A percentile compares a stretch with the other conserved stretches of the same genome.
Conservation (phyloP, 2,888 invertebrate genomes). For the Drosophila macrospina region DNA sequence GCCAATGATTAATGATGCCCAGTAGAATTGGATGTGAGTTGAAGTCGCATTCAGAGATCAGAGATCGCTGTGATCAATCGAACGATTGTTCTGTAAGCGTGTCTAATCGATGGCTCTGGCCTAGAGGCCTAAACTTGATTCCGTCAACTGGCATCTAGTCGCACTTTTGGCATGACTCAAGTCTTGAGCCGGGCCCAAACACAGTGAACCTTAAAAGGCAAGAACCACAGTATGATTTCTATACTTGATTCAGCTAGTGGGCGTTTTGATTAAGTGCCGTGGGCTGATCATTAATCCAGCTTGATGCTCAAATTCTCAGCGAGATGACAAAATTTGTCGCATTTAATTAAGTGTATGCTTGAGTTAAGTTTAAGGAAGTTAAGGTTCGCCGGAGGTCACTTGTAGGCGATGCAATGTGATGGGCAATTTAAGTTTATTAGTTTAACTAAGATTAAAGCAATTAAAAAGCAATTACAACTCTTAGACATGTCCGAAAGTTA, state of each 20-base stretch:
- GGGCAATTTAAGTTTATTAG: slow-evolving; percentile 25
- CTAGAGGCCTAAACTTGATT: slow-evolving; percentile 31
- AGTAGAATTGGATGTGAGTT: slow-evolving; percentile 34
- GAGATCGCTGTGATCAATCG: slow-evolving; percentile 44
- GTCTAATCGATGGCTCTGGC: slow-evolving; percentile 25
- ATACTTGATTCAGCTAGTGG: slow-evolving; percentile 47
- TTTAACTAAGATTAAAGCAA: slow-evolving; percentile 24
- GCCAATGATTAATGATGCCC: slow-evolving; percentile 64
- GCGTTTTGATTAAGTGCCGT: slow-evolving; percentile 64
- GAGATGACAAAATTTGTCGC: slow-evolving; percentile 38
- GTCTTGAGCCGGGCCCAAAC: slow-evolving; percentile 50
- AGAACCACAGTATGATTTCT: slow-evolving; percentile 36
- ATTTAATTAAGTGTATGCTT: slow-evolving; percentile 65
- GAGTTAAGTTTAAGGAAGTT: slow-evolving; percentile 42
- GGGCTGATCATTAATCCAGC: slow-evolving; percentile 62
- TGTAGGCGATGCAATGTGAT: slow-evolving; percentile 28
- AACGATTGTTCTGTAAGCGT: slow-evolving; percentile 38
- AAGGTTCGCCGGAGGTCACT: slow-evolving; percentile 53
- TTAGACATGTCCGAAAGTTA: slow-evolving; percentile 1
- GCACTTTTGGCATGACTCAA: slow-evolving; percentile 54
- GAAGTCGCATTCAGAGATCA: slow-evolving; percentile 14
- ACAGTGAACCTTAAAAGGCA: slow-evolving; percentile 62
- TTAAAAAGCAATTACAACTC: slow-evolving; percentile 36
- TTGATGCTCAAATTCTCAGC: slow-evolving; percentile 14
- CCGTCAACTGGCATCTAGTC: slow-evolving; percentile 27